Evolutionary conservation across 2,888 invertebrate species (phyloP).

Genomic region (Bombyx huttoni): DNA sequence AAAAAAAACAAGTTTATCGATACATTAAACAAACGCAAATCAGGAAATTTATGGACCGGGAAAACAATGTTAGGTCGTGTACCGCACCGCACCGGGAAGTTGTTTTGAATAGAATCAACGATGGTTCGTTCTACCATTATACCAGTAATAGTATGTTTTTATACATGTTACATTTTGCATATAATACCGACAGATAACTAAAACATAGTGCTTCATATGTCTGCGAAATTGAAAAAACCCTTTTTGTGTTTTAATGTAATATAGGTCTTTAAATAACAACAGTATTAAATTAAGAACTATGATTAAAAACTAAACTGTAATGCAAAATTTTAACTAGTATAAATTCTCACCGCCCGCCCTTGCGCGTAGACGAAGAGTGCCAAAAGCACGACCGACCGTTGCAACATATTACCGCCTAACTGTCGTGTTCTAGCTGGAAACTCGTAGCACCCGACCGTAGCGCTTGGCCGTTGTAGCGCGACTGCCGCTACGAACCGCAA

Average conservation of each 20-base stretch:
- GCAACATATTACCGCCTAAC: slow-evolving; percentile 48
- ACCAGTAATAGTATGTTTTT: no score
- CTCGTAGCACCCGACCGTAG: slow-evolving; percentile 42
- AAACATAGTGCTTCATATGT: no score
- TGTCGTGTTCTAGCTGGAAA: slow-evolving; percentile 19
- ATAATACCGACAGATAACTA: no score
- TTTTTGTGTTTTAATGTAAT: background rate
- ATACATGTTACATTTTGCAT: no score
- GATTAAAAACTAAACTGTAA: background rate
- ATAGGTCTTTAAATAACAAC: background rate
- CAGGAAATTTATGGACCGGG: slow-evolving; percentile 11
- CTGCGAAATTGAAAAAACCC: no score
- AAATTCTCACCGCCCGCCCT: slow-evolving; percentile 60
- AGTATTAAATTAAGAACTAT: background rate
- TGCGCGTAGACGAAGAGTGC: slow-evolving; percentile 54
- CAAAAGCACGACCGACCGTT: slow-evolving; percentile 46
- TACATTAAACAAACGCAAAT: slow-evolving; percentile 8
- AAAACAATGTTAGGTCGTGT: slow-evolving; percentile 8
- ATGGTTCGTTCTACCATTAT: no score
- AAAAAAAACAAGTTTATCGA: background rate
- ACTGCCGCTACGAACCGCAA: slow-evolving; percentile 49
- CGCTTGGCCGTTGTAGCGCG: slow-evolving; percentile 45
- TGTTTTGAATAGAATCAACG: background rate
- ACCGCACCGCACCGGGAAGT: background rate
- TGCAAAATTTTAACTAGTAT: background rate